A percentile compares a stretch with the other conserved stretches of the same genome.
These are phyloP conservation scores for Thunnus albacares DNA, from an alignment of 2,797 vertebrate species.

Conservation along the genomic window DNA sequence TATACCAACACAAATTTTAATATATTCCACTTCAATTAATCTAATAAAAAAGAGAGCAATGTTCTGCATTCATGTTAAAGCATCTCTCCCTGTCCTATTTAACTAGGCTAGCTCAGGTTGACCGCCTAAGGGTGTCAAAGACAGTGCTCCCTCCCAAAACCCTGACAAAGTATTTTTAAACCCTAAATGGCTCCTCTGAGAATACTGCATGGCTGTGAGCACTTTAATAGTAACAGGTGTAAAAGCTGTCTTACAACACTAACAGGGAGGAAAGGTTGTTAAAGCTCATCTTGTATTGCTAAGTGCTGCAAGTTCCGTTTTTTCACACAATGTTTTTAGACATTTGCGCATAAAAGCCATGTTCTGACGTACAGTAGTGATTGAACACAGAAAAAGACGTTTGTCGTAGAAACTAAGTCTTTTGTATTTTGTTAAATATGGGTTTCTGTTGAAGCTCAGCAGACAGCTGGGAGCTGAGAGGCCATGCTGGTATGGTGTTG, in stretches of 20 bases:
- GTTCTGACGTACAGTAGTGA: constrained; percentile 7
- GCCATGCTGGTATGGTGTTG: constrained; percentile 14
- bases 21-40: constrained; percentile 17
- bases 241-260: constrained; percentile 70
- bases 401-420: background rate
- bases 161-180: constrained; percentile 84
- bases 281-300: constrained; percentile 50
- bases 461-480: constrained; percentile 45
- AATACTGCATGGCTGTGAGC: constrained; percentile 60
- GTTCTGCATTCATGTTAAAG: constrained; percentile 27
- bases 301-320: constrained; percentile 39
- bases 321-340: constrained; percentile 20
- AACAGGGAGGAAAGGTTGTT: constrained; percentile 72
- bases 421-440: constrained; percentile 38
- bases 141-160: constrained; percentile 67
- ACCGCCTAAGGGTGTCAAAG: constrained; percentile 73
- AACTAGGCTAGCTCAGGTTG: constrained; percentile 64
- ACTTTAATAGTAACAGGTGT: constrained; percentile 73
- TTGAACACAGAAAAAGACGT: constrained; percentile 5
- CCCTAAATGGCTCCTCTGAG: constrained; percentile 76
- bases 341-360: constrained; percentile 28
- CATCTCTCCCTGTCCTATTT: constrained; percentile 70
- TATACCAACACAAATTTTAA: constrained; percentile 19
- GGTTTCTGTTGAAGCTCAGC: constrained; percentile 34
- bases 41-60: constrained; percentile 13